Evolutionary conservation across 2,888 invertebrate genomes (phyloP), one percentile per base, ranked within the genome.

Genomic region (Nowickia ferox): DNA sequence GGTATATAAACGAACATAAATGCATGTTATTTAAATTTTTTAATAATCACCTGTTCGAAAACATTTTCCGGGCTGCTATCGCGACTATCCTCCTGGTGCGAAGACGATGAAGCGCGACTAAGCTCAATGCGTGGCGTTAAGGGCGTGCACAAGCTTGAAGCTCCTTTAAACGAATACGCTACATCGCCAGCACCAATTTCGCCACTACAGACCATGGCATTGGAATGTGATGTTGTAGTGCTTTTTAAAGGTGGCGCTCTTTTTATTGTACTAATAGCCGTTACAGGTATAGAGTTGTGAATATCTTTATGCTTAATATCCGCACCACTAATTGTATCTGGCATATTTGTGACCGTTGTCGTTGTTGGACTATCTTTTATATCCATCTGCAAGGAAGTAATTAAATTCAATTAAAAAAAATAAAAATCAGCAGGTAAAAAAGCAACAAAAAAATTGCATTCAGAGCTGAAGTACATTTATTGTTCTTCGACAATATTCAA

Each of bases 11-110:
- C 15, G 15, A 15, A 48, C 15, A 15, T 48, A 6, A 8, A 48
- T 3, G 5, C 6, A n/a, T 48, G 5, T 48, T 42, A 40, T 17
- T 61, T 61, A 15, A 57, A 1, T 75, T 80, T 44, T 22, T 65
- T 65, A 68, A 69, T 77, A 77, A 89, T 92, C 93, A 95, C 94
- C 91, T 95, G 95, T 90, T 96, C 95, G 88, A 97, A 95, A 87
- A 97, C 97, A 91, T 96, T 94, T 92, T 97, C 97, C 1, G 97
- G 97, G 68, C 97, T 96, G 90, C 96, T 96, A 90, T 97, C 97
- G 66, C 96, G 95, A 89, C 96, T 97, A 91, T 97, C 97, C 88
- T 93, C 93, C 88, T 97, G 97, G 90, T 97, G 97, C 51, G 97
- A 97, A 81, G 97, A 97, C 92, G 97, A 97, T 90, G 97, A 97